Percentiles rank a stretch among this genome's conserved stretches.
phyloP scores from a whole-genome alignment of 2,797 vertebrate species.

The Chelonia mydas region DNA sequence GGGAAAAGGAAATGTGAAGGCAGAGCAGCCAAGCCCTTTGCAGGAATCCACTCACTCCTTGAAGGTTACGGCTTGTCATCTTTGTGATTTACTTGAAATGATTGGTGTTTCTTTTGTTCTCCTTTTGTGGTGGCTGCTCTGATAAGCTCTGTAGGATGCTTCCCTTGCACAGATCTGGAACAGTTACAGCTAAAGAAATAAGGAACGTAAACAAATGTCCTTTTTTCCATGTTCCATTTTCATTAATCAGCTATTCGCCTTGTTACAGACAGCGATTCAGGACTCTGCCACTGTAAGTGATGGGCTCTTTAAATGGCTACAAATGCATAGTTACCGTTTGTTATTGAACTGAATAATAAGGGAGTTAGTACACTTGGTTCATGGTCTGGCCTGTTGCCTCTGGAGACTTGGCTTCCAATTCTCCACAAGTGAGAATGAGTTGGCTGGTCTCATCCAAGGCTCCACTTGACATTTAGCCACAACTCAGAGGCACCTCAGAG shows the following conservation, averaged over 20 bases:
- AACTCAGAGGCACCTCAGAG: neutral
- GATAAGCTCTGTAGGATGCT: constrained; percentile 59
- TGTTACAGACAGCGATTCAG: neutral
- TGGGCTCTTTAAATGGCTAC: neutral
- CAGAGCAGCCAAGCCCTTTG: constrained; percentile 63
- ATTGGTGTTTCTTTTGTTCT: constrained; percentile 77
- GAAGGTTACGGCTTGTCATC: constrained; percentile 70
- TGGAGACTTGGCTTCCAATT: neutral
- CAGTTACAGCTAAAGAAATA: constrained; percentile 31
- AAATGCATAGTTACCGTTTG: neutral
- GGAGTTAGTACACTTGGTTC: neutral
- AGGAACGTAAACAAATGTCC: constrained; percentile 36
- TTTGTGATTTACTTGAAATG: constrained; percentile 70
- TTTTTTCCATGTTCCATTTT: constrained; percentile 36
- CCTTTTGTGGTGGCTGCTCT: constrained; percentile 57
- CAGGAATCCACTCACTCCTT: constrained; percentile 67
- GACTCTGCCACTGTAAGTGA: neutral
- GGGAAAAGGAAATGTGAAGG: constrained; percentile 68
- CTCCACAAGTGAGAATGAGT: neutral
- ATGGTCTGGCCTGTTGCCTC: neutral
- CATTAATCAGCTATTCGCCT: neutral
- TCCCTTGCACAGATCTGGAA: constrained; percentile 58
- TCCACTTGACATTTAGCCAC: neutral
- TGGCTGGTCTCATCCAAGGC: no score
- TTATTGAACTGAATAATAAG: neutral